Conservation (phyloP, 2,888 invertebrate genomes). For the Perizoma affinitatum region DNA sequence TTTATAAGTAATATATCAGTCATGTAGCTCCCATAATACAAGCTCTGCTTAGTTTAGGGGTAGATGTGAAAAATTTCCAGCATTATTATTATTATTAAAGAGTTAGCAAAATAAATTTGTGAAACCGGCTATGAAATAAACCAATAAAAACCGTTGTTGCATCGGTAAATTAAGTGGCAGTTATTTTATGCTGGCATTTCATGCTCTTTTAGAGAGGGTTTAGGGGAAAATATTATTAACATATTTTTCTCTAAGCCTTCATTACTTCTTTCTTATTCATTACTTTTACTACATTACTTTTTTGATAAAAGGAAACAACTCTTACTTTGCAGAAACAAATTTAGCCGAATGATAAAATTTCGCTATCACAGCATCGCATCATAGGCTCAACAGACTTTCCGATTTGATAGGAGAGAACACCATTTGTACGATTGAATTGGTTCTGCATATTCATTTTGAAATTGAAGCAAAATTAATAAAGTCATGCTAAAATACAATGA, state of each 20-base stretch:
- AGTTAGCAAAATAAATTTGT: not conserved
- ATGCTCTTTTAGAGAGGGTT: conserved; percentile 2
- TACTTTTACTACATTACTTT: too few species aligned
- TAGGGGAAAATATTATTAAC: conserved; percentile 12
- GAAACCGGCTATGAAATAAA: conserved; percentile 1
- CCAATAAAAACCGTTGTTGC: conserved; percentile 7
- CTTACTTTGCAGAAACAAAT: conserved; percentile 47
- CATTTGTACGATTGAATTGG: too few species aligned
- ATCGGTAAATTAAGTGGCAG: conserved; percentile 34
- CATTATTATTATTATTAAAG: too few species aligned
- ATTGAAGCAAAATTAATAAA: too few species aligned
- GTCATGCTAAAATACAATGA: too few species aligned
- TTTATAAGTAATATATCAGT: too few species aligned
- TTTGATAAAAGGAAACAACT: conserved; percentile 49
- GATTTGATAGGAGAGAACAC: not conserved
- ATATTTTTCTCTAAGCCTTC: conserved; percentile 24
- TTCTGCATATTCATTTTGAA: too few species aligned
- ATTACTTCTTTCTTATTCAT: too few species aligned
- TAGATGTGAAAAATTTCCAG: too few species aligned
- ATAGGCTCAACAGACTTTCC: conserved; percentile 18
- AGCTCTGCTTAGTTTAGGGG: too few species aligned
- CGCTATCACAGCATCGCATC: conserved; percentile 44
- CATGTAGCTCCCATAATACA: too few species aligned
- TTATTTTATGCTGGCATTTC: conserved; percentile 25
- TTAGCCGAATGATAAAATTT: conserved; percentile 54